These are phyloP conservation scores for Phorcus lineatus DNA, from an alignment of 2,888 invertebrate genomes.

Conservation along the genomic window DNA sequence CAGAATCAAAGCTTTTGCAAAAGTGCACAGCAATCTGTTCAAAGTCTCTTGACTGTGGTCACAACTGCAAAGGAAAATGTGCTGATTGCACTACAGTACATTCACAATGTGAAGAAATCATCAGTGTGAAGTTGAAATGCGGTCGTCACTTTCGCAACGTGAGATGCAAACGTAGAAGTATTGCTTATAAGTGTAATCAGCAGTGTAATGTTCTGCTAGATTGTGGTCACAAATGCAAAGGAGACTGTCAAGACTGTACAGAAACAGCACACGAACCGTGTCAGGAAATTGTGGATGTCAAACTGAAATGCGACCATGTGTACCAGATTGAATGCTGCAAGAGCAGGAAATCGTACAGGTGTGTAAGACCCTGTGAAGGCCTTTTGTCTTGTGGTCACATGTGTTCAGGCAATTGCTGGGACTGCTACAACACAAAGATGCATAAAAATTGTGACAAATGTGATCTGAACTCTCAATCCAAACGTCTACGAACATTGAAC, in stretches of 20 bases:
- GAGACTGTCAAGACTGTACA: not conserved
- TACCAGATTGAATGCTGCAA: not conserved
- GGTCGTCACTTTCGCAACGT: not conserved
- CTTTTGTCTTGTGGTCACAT: no score
- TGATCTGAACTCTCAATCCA: no score
- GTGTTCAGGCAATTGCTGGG: no score
- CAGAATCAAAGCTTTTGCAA: slow-evolving; percentile 60
- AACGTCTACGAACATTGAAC: no score
- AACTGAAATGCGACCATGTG: not conserved
- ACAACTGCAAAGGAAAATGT: slow-evolving; percentile 82
- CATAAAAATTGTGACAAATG: no score
- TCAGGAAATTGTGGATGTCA: not conserved
- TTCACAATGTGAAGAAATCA: not conserved
- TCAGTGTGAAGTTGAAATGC: not conserved
- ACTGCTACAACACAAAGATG: no score
- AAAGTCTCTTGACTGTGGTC: slow-evolving; percentile 77
- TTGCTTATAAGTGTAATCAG: not conserved
- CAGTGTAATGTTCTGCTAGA: not conserved
- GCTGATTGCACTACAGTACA: slow-evolving; percentile 77
- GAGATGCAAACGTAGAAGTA: not conserved
- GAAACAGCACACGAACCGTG: not conserved
- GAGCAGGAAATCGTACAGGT: no score
- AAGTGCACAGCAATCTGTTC: slow-evolving; percentile 74
- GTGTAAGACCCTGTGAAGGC: no score
- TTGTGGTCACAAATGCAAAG: not conserved